Evolutionary conservation across 1,140 invertebrate species (phyloP).

Genomic region (Chironomus tepperi): DNA sequence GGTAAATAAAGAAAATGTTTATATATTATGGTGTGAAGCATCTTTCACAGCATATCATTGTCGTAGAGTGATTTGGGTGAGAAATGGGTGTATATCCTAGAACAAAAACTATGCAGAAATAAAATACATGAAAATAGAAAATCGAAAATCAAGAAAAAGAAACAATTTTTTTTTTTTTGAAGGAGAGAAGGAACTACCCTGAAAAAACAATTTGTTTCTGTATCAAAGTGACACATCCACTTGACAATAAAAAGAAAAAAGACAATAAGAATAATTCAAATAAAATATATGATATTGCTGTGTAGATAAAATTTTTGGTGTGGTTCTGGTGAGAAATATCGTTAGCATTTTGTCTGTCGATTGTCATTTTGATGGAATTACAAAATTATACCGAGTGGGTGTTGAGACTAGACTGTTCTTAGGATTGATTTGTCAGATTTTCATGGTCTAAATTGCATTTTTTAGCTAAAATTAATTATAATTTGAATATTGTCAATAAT

Average conservation of each 20-base stretch:
- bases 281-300: background rate
- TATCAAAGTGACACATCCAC: background rate
- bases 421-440: no score
- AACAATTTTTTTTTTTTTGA: no score
- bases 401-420: no score
- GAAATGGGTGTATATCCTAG: background rate
- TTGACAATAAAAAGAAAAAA: background rate
- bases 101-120: background rate
- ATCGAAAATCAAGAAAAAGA: no score
- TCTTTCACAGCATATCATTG: background rate
- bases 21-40: background rate
- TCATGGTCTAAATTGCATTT: no score
- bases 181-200: background rate
- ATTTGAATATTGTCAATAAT: no score
- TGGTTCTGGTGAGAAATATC: no score
- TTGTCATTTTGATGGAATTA: no score
- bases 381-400: no score
- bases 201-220: conserved; percentile 2
- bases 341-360: no score
- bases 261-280: background rate
- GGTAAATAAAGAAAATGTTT: background rate
- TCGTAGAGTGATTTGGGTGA: background rate
- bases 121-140: background rate
- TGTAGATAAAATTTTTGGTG: no score
- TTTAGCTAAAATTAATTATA: no score